Conservation (phyloP, 2,113 vertebrate species). For the Lota lota region DNA sequence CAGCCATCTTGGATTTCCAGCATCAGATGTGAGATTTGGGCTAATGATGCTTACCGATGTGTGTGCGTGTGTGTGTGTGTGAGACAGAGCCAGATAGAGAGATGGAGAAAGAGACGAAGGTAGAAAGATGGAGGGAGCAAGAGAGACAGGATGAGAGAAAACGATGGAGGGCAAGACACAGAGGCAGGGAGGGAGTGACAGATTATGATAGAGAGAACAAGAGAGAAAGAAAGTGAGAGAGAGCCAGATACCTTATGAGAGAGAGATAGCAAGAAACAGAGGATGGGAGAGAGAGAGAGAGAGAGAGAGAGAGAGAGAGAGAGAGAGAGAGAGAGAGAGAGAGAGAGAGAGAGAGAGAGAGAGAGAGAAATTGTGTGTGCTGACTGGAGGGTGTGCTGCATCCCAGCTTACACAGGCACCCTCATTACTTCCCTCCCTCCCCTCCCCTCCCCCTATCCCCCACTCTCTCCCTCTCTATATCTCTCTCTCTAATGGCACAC, state of each 20-base stretch:
- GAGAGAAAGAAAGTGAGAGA: not conserved
- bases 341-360: not conserved
- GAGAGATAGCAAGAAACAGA: no score
- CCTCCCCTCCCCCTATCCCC: not conserved
- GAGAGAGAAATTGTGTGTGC: not conserved
- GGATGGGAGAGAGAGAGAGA: not conserved
- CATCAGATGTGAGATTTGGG: constrained; percentile 57
- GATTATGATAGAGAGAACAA: no score
- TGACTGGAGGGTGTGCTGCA: not conserved
- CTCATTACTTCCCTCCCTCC: constrained; percentile 26
- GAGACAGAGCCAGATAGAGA: not conserved
- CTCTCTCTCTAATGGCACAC: constrained; percentile 27
- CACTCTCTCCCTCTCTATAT: constrained; percentile 4
- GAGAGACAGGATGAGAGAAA: no score
- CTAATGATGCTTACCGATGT: constrained; percentile 52
- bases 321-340: not conserved
- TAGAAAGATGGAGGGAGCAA: no score
- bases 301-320: not conserved
- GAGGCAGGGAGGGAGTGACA: no score
- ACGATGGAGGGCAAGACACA: no score
- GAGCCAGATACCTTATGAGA: not conserved
- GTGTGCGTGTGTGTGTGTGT: constrained; percentile 19
- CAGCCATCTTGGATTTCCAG: constrained; percentile 70
- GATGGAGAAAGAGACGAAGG: no score
- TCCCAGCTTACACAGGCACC: constrained; percentile 24